Conservation (phyloP, 2,113 vertebrate genomes). For the Odontophorus gujanensis region DNA sequence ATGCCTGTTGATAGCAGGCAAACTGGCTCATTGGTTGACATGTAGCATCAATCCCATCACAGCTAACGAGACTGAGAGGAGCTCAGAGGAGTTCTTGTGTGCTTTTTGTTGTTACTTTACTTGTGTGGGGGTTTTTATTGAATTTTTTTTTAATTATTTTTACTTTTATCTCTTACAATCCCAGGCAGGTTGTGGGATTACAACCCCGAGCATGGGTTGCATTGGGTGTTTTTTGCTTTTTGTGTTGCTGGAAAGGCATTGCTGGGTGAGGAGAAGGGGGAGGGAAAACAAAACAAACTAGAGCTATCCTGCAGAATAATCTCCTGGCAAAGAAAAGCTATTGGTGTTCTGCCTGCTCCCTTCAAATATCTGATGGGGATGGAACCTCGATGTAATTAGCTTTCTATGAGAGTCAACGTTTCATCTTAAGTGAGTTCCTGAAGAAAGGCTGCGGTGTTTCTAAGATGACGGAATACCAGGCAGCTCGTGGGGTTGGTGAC, state of each 20-base stretch:
- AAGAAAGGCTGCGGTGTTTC: neutral
- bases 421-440: neutral
- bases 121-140: too few species aligned
- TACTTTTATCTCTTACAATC: too few species aligned
- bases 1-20: rapidly evolving
- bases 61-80: neutral
- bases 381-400: neutral
- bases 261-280: neutral
- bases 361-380: neutral
- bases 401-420: neutral
- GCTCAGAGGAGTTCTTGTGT: neutral
- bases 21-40: neutral
- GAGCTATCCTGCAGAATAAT: neutral
- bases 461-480: neutral
- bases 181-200: neutral
- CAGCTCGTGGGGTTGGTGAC: neutral
- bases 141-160: neutral
- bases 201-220: neutral
- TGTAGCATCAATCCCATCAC: neutral
- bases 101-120: too few species aligned
- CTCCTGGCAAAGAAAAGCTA: neutral
- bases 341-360: neutral
- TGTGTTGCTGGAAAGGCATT: neutral
- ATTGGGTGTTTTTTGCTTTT: neutral
- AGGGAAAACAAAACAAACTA: neutral